Evolutionary conservation across 2,797 vertebrate genomes (phyloP), one percentile per base, ranked within the genome.

Genomic region (Merluccius polli): DNA sequence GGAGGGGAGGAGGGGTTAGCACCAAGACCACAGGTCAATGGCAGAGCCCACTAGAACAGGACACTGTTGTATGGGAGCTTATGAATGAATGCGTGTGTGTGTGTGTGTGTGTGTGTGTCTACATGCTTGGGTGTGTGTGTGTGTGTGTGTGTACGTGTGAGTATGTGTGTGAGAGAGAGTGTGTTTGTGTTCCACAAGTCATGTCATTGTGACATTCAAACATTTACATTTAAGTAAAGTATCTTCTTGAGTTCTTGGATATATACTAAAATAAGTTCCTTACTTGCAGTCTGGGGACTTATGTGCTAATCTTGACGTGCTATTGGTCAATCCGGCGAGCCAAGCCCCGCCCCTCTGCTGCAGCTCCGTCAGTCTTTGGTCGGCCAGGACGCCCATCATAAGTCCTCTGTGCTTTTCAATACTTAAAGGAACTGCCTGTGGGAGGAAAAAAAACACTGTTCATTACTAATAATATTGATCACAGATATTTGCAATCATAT

Each of bases 261-360:
- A 4, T 30, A 15, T 16, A 9, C n/a, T 67, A 29, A 68, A 29
- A 11, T 30, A 48, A 78, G 36, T 31, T 48, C 24, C 15, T 48
- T 90, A 97, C 96, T 94, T 96, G 94, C 94, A 94, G 88, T 95
- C 95, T 27, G 93, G 94, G 6, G 94, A 94, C 71, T 90, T 91
- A 70, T 93, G 92, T 4, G 91, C 91, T 79, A 93, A 75, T 76
- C 91, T 92, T 8, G 93, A 79, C 0, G 90, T 36, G 16, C 91
- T 89, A 67, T 91, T 93, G 78, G 90, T 88, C 80, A 95, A 86
- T 29, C 92, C 94, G n/a, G 96, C 96, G 2, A 97, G 90, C 92
- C 95, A 94, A 41, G 95, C 93, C 9, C 96, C 96, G 0, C 96
- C 96, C 9, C 93, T 93, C 75, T 93, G 91, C 89, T 97, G 96